These are phyloP conservation scores for Actinopyga echinites DNA, from an alignment of 53 echinoderm and acorn worm genomes.

Conservation along the genomic window DNA sequence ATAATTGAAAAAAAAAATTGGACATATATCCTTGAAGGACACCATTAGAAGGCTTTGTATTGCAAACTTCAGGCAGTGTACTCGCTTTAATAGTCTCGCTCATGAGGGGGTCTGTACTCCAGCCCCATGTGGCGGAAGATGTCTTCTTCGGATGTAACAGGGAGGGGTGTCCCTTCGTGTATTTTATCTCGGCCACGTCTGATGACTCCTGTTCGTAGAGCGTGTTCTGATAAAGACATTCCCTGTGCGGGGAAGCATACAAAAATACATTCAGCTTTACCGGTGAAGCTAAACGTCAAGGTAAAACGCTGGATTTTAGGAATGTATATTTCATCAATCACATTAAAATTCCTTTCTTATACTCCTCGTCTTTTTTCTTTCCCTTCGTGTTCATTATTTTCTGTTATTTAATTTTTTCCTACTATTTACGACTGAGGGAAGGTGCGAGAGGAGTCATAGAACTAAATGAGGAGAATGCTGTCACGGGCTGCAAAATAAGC, in stretches of 20 bases:
- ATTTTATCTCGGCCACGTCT: slow-evolving; percentile 75
- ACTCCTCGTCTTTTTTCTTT: too few species aligned
- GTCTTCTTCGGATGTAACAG: slow-evolving; percentile 79
- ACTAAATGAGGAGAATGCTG: too few species aligned
- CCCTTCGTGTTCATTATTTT: too few species aligned
- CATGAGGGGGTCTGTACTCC: slow-evolving; percentile 78
- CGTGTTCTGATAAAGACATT: slow-evolving; percentile 96
- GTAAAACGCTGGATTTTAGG: neutral
- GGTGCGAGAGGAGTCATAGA: too few species aligned
- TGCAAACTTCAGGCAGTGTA: neutral
- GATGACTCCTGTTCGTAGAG: slow-evolving; percentile 85
- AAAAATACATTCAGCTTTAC: neutral
- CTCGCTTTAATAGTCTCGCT: slow-evolving; percentile 71
- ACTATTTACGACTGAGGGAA: too few species aligned
- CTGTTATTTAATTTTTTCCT: too few species aligned
- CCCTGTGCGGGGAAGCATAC: slow-evolving; percentile 50
- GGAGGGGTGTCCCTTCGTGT: slow-evolving; percentile 72
- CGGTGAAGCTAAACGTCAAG: neutral
- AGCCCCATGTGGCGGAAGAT: slow-evolving; percentile 77
- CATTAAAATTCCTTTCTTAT: too few species aligned
- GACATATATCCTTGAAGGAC: too few species aligned
- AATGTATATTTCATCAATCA: neutral
- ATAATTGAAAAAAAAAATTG: too few species aligned
- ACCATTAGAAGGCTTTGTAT: too few species aligned
- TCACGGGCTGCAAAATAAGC: too few species aligned